Base-by-base conservation (phyloP, 1,140 invertebrate genomes). In the Orussus abietinus region DNA sequence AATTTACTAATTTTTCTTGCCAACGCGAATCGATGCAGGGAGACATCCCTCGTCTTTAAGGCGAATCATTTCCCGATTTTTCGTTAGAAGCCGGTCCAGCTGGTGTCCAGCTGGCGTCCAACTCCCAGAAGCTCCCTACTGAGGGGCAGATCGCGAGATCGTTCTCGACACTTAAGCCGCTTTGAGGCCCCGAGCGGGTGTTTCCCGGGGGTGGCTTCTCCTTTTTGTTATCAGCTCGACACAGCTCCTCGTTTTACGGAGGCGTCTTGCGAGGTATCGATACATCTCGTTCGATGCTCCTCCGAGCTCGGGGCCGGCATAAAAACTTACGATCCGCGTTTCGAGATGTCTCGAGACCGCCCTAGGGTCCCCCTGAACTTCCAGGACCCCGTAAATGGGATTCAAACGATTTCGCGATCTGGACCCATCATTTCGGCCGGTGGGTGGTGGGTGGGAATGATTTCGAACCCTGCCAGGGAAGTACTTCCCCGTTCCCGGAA, bases 211-310 rank as follows among this genome's bases (percentile, higher is more conserved):
- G 20, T 20, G 29, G 20, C 30, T 32, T 28, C 43, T 46, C 52
- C 42, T 54, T 57, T 59, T 51, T 47, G 54, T 58, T 59, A 59
- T 59, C 54, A 53, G 51, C 34, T n/a, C 25, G 14, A 29, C 46
- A 30, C 51, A 59, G 54, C 43, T 32, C 47, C 30, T 13, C 21
- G 33, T 38, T 35, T 20, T 11, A 33, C 4, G 20, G 33, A 26
- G 12, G 14, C 30, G 33, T 34, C 26, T 37, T 37, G n/a, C n/a
- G n/a, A n/a, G n/a, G n/a, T n/a, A n/a, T n/a, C n/a, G 22, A 15
- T 15, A 5, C 12, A 26, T 34, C 10, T 35, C 21, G 32, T 10
- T 28, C 17, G 33, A 1, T 12, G 6, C 20, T 3, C 26, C 26
- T 28, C 18, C 9, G 41, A 25, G 20, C 28, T 35, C 35, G 36